These are phyloP conservation scores for Drosophila mercatorum DNA, from an alignment of 2,888 invertebrate genomes.

Conservation along the genomic window DNA sequence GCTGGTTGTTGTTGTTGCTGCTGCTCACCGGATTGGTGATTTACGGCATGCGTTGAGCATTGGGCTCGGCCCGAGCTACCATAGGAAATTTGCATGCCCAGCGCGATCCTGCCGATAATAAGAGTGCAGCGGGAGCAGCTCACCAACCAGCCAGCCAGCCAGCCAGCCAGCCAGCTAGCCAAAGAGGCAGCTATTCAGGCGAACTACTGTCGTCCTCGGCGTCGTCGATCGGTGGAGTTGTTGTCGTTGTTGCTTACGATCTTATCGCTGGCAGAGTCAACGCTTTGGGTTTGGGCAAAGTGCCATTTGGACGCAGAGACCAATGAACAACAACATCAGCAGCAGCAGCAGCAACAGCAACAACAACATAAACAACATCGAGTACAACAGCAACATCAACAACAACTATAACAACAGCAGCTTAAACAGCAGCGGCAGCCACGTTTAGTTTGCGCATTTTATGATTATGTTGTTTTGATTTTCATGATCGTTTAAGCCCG, in stretches of 20 bases:
- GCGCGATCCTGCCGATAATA: conserved; percentile 81
- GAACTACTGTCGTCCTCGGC: conserved; percentile 47
- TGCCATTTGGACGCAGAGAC: conserved; percentile 77
- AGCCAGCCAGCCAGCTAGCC: conserved; percentile 11
- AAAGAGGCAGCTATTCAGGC: conserved; percentile 32
- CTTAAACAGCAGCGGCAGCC: conserved; percentile 61
- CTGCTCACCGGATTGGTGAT: conserved; percentile 67
- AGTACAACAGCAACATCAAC: conserved; percentile 22
- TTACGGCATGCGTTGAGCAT: conserved; percentile 79
- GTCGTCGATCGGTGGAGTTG: conserved; percentile 40
- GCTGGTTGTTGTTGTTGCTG: conserved; percentile 43
- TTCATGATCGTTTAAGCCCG: conserved; percentile 73
- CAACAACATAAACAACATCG: conserved; percentile 28
- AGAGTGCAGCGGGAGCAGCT: conserved; percentile 55
- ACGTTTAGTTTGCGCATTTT: conserved; percentile 80
- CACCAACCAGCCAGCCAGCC: conserved; percentile 12
- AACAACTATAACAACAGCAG: conserved; percentile 51
- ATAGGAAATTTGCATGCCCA: conserved; percentile 80
- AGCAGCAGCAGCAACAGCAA: conserved; percentile 14
- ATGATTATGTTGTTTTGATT: conserved; percentile 80
- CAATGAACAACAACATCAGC: conserved; percentile 59
- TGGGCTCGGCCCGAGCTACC: conserved; percentile 58
- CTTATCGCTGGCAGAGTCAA: conserved; percentile 77
- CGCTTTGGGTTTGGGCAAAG: conserved; percentile 77
- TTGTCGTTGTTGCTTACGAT: conserved; percentile 61